Evolutionary conservation across 2,797 vertebrate genomes (phyloP), one percentile per base, ranked within the genome.

Genomic region (Acanthis flammea): DNA sequence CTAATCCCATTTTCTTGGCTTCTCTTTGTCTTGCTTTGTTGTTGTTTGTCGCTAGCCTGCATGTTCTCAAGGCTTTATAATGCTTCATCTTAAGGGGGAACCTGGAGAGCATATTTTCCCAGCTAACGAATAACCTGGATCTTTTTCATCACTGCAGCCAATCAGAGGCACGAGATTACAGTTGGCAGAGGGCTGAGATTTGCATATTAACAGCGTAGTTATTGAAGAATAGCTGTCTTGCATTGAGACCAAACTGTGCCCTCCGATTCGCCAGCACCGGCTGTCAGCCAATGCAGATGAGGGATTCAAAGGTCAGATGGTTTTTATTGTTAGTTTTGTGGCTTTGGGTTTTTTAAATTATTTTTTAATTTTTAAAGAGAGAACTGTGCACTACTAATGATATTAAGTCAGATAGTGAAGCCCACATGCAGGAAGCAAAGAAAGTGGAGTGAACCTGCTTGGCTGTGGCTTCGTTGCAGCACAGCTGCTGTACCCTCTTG

Each of bases 181-280:
- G 85, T 75, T 14, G 3, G 61, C 0, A 0, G 58, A 72, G 73
- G 77, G 76, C 73, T 55, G 87, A 94, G 85, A 95, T 96, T 95
- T 95, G 85, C 95, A 95, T 96, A 91, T 94, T 92, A 96, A 96
- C 92, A 96, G 87, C 0, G 0, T 35, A 41, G 66, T 94, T 91
- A 86, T 67, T 94, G 85, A 94, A 93, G 74, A 95, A 94, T 90
- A 66, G 60, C 91, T 92, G 73, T 68, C 84, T 86, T 4, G 1
- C 42, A 18, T 63, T 70, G 75, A 88, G 70, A 78, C 51, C 76
- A 90, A 87, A 86, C 48, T 3, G 8, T 84, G 82, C 60, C 48
- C 60, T 86, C 61, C 0, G 5, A 92, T 92, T 92, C 2, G 4
- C 68, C 62, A 51, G 9, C 51, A 61, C 33, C 3, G 0, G 53